A percentile compares a stretch with the other conserved stretches of the same genome.
Conservation (phyloP, 2,888 invertebrate species). For the Carpatolechia fugitivella region DNA sequence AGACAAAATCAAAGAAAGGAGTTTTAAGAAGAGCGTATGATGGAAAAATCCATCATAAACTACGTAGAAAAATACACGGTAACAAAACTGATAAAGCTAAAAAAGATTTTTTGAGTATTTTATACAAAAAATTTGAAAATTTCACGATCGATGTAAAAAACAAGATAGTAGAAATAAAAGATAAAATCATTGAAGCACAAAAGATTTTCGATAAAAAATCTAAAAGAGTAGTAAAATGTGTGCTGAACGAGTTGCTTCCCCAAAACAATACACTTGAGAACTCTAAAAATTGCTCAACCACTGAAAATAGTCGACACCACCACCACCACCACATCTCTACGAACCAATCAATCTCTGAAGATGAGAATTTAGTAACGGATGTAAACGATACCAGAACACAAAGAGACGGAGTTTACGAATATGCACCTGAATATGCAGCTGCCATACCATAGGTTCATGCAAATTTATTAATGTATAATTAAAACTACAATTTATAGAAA, state of each 20-base stretch:
- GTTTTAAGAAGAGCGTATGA: not conserved
- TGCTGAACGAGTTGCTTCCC: not conserved
- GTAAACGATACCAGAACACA: too few species aligned
- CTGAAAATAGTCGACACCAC: too few species aligned
- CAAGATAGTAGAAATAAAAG: not conserved
- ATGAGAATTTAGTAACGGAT: too few species aligned
- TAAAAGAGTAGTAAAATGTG: not conserved
- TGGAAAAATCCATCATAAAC: not conserved
- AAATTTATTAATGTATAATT: too few species aligned
- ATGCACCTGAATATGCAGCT: too few species aligned
- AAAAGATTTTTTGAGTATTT: not conserved
- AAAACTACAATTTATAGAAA: too few species aligned
- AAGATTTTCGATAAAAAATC: not conserved
- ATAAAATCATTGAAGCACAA: not conserved
- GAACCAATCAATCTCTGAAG: too few species aligned
- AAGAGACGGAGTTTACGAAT: too few species aligned
- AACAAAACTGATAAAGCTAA: not conserved
- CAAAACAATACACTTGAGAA: too few species aligned
- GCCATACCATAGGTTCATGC: too few species aligned
- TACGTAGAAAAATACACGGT: not conserved
- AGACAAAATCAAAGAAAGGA: not conserved
- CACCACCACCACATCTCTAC: too few species aligned
- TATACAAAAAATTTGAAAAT: not conserved
- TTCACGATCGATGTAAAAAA: not conserved
- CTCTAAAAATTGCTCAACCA: too few species aligned